Evolutionary conservation across 2,888 invertebrate species (phyloP).

Genomic region (Amphiduros pacificus): DNA sequence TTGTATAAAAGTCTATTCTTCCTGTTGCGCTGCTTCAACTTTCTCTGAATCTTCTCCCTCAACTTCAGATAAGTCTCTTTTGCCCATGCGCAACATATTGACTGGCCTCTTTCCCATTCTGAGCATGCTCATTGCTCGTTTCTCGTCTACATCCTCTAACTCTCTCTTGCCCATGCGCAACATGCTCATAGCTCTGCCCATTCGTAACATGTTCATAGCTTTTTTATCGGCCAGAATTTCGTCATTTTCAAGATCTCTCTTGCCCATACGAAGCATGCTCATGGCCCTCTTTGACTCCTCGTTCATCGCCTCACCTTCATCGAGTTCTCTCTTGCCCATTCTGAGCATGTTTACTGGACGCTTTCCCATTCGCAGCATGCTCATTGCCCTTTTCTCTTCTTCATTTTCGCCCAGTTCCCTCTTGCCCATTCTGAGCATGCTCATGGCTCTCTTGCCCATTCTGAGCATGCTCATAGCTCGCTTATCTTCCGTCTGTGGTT

Average conservation of each 20-base stretch:
- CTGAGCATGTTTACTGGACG: conserved; percentile 15
- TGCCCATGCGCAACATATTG: conserved; percentile 25
- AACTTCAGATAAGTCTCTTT: too few species aligned
- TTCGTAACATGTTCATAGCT: conserved; percentile 42
- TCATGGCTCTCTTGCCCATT: conserved; percentile 30
- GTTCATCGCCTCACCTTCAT: neutral
- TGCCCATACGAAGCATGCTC: conserved; percentile 22
- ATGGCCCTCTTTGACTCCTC: conserved; percentile 12
- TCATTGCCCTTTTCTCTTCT: conserved; percentile 8
- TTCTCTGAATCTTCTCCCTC: too few species aligned
- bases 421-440: conserved; percentile 33
- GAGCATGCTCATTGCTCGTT: conserved; percentile 31
- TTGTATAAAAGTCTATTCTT: too few species aligned
- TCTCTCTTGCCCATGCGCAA: conserved; percentile 30
- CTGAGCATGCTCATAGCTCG: conserved; percentile 29
- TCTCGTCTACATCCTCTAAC: conserved; percentile 24
- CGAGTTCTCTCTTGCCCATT: conserved; percentile 10
- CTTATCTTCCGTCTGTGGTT: conserved; percentile 25
- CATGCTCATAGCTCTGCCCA: conserved; percentile 35
- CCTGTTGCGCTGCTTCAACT: too few species aligned
- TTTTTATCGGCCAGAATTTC: conserved; percentile 35
- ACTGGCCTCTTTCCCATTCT: conserved; percentile 27
- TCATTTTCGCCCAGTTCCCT: conserved; percentile 8
- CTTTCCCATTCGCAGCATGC: conserved; percentile 25
- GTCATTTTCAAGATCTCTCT: conserved; percentile 7